Base-by-base conservation (phyloP, 2,888 invertebrate genomes). In the Apotomis betuletana region DNA sequence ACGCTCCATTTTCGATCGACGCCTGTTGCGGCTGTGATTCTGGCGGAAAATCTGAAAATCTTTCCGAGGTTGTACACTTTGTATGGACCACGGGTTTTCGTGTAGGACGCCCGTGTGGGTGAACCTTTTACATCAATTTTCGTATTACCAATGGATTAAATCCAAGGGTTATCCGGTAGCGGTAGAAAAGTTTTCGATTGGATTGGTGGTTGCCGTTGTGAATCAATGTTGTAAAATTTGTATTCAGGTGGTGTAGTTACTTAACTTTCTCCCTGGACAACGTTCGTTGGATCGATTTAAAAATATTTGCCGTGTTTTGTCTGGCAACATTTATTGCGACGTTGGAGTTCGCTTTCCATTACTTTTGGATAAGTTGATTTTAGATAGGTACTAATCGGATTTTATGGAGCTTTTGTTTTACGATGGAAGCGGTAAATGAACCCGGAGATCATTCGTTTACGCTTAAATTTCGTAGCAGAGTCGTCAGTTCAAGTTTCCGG, bases 71-170 rank as follows among this genome's bases (percentile, higher is more conserved):
- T 81, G 83, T 85, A 81, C 82, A 84, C 85, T 90, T 91, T 87
- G 89, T 90, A 90, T 90, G 90, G 87, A 84, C 84, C 84, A 79
- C 82, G 81, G 77, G 78, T 78, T 82, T 73, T 81, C 82, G 81
- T 84, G 84, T 83, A 77, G 79, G 80, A 81, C 81, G 85, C 75
- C 82, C 81, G 85, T 83, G 87, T 81, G 86, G 86, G 79, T 83
- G 82, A 86, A 84, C 88, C 87, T 90, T 90, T 90, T 90, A 92
- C 91, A 91, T 91, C 91, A 92, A 91, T 92, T 92, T 92, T 92
- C 91, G 90, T 90, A 91, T 92, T 92, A 92, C 90, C 90, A 84
- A 92, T 89, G 91, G 92, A 92, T 92, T 92, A 91, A 91, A 91
- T 89, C 88, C 85, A 87, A 88, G 88, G 90, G 88, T 90, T 88